Percentiles rank a stretch among this genome's conserved stretches.
phyloP scores from a whole-genome alignment of 2,888 invertebrate genomes.

The Plagodis pulveraria region DNA sequence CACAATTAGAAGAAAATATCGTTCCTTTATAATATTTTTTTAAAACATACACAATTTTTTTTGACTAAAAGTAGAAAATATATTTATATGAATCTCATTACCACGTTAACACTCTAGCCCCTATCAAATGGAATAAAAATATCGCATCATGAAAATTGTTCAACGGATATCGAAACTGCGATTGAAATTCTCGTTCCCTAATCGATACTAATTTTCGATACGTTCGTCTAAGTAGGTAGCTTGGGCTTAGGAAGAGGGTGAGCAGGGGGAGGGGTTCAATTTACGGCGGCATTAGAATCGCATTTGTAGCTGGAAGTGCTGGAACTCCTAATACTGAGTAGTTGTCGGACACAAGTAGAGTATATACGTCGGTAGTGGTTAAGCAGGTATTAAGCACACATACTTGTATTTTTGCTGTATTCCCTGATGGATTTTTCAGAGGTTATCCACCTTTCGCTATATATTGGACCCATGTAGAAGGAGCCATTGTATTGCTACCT shows the following conservation, averaged over 20 bases:
- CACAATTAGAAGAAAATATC: too few relatives aligned
- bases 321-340: conserved; percentile 31
- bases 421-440: too few relatives aligned
- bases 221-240: conserved; percentile 60
- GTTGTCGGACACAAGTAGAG: conserved; percentile 39
- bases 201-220: conserved; percentile 76
- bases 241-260: conserved; percentile 45
- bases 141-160: conserved; percentile 47
- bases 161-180: conserved; percentile 44
- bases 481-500: too few relatives aligned
- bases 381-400: too few relatives aligned
- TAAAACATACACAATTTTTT: too few relatives aligned
- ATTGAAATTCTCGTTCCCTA: conserved; percentile 66
- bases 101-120: too few relatives aligned
- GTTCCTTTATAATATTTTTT: too few relatives aligned
- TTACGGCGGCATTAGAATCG: conserved; percentile 77
- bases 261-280: conserved; percentile 60
- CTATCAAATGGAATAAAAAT: conserved; percentile 42
- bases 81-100: conserved; percentile 7
- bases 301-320: conserved; percentile 56
- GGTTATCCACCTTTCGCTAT: too few relatives aligned
- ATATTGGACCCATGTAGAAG: too few relatives aligned
- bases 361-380: too few relatives aligned
- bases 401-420: too few relatives aligned
- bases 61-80: too few relatives aligned